A percentile compares a stretch with the other conserved stretches of the same genome.
Evolutionary conservation across 2,888 invertebrate species (phyloP).

Genomic region (Argyresthia albistria): DNA sequence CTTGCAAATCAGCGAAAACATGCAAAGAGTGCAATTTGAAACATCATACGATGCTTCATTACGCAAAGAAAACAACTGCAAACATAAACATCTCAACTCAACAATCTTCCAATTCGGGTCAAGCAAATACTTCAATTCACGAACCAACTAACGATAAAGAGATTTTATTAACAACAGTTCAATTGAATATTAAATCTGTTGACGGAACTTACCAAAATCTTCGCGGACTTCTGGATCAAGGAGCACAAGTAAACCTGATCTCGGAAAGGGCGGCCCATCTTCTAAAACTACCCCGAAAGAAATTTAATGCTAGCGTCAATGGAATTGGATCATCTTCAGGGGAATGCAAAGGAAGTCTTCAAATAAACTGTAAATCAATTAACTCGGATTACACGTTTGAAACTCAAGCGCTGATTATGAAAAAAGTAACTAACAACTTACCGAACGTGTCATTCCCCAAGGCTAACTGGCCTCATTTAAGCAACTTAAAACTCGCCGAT

Average conservation of each 20-base stretch:
- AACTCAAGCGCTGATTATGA: background rate
- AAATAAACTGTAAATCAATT: background rate
- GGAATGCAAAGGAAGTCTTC: background rate
- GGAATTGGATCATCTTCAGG: background rate
- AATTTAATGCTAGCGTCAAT: background rate
- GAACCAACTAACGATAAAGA: background rate
- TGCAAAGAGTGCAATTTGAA: slow-evolving; percentile 12
- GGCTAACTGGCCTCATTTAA: background rate
- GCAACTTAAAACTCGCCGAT: slow-evolving; percentile 7
- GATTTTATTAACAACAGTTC: slow-evolving; percentile 8
- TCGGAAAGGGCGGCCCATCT: slow-evolving; percentile 11
- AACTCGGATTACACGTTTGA: background rate
- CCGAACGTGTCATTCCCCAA: background rate
- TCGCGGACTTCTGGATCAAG: slow-evolving; percentile 12
- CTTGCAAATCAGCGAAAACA: slow-evolving; percentile 11
- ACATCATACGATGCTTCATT: slow-evolving; percentile 14
- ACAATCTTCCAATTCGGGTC: too few species aligned
- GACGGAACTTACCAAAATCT: slow-evolving; percentile 11
- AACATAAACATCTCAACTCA: too few species aligned
- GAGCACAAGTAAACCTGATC: slow-evolving; percentile 12
- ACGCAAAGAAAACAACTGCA: background rate
- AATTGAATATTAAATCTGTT: slow-evolving; percentile 3
- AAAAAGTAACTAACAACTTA: background rate
- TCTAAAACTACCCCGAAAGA: slow-evolving; percentile 3
- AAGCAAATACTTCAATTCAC: too few species aligned